Evolutionary conservation across 2,113 vertebrate genomes (phyloP), one percentile per base, ranked within the genome.

Genomic region (Kobus ellipsiprymnus): DNA sequence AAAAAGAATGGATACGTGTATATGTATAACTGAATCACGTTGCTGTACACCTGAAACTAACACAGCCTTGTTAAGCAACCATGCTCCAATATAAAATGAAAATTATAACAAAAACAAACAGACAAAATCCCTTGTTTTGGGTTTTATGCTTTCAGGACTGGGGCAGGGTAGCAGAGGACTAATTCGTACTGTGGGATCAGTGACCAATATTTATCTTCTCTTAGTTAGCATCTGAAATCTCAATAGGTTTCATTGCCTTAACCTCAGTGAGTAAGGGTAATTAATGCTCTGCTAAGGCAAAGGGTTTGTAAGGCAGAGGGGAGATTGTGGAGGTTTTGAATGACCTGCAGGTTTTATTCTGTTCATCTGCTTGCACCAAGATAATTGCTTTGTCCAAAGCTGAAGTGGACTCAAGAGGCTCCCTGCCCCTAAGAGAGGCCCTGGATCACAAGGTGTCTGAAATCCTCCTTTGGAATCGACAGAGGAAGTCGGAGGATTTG

Each of bases 401-500:
- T 50, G 7, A 81, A 55, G 57, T 19, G 5, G 54, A 30, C 54
- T 36, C 44, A 15, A 8, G 14, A 12, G 46, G 6, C 50, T 6
- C n/a, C 44, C 64, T 27, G 33, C 6, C n/a, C 48, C 29, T 64
- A 1, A 17, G 0, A 30, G 23, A 91, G 10, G 57, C 29, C 29
- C 29, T 14, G 8, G 25, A 64, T 17, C 17, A 85, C 52, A 29
- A 52, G 2, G 64, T 60, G 60, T 96, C 92, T 16, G 40, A 90
- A 84, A 94, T 92, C 44, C 52, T 90, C 36, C 5, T 90, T 94
- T 77, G 81, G 52, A 93, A 94, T 64, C 5, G 19, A 48, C 74
- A 92, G 81, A 86, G 83, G 87, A 96, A 92, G 83, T 81, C 71
- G 21, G 78, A 82, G 78, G 44, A 77, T 96, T 93, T 54, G 80